phyloP scores from a whole-genome alignment of 92 coral and sea anemone species.

The Phenganax subtilis region DNA sequence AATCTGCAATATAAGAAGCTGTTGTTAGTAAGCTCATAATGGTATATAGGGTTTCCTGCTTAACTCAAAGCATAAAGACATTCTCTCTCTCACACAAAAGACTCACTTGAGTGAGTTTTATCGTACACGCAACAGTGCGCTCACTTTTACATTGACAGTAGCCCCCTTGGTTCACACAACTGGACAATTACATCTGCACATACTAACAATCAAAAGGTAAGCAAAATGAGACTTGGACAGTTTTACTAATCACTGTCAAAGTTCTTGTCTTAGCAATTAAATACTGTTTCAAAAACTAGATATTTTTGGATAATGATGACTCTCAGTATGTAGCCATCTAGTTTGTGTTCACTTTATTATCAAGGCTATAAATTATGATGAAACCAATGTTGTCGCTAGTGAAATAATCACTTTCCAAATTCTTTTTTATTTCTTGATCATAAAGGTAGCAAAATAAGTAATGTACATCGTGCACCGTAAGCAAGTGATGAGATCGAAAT shows the following conservation, averaged over 20 bases:
- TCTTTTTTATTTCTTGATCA: too few relatives aligned
- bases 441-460: too few relatives aligned
- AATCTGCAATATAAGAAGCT: constrained; percentile 8
- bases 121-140: constrained; percentile 12
- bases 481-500: too few relatives aligned
- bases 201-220: constrained; percentile 9
- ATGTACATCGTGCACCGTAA: too few relatives aligned
- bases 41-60: constrained; percentile 10
- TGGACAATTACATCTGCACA: constrained; percentile 15
- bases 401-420: too few relatives aligned
- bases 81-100: constrained; percentile 2
- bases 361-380: too few relatives aligned
- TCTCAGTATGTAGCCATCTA: too few relatives aligned
- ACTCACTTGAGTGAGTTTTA: constrained; percentile 25
- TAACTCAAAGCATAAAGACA: constrained; percentile 16
- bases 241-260: neutral
- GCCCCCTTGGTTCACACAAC: constrained; percentile 24
- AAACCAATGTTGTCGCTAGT: too few relatives aligned
- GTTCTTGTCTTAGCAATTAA: too few relatives aligned
- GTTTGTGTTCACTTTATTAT: too few relatives aligned
- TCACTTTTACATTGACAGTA: constrained; percentile 13
- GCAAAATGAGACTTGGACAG: neutral
- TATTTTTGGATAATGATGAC: too few relatives aligned
- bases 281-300: too few relatives aligned
- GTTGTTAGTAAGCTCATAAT: constrained; percentile 7